These are phyloP conservation scores for Phylloscopus collybita DNA, from an alignment of 2,797 vertebrate species.

Conservation along the genomic window DNA sequence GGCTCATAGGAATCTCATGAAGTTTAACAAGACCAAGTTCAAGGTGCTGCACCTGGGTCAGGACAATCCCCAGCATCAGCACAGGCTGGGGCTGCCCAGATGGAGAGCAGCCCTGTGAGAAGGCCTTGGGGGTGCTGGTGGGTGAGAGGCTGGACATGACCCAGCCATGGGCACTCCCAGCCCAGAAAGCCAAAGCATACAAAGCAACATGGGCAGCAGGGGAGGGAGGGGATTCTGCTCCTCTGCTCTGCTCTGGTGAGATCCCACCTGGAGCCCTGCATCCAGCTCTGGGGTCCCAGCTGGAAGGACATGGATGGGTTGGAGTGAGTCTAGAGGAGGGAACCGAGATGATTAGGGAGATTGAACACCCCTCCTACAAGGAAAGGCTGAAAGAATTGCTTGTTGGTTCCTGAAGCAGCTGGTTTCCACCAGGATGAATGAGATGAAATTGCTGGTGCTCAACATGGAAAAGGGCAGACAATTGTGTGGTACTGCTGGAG, in stretches of 20 bases:
- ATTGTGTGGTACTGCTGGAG: fast-evolving
- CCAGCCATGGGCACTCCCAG: neutral
- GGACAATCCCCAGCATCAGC: fast-evolving
- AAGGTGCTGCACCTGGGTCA: neutral
- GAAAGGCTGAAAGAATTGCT: neutral
- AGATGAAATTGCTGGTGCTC: neutral
- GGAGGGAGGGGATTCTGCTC: neutral
- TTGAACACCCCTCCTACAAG: neutral
- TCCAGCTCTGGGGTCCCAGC: neutral
- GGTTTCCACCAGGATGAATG: neutral
- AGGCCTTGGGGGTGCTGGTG: neutral
- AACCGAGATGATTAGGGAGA: neutral
- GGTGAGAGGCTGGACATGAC: neutral
- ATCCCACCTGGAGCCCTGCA: neutral
- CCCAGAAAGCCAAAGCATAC: neutral
- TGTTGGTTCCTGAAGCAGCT: neutral
- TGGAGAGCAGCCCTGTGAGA: neutral
- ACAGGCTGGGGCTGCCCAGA: neutral
- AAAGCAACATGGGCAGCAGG: neutral
- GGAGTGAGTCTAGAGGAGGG: neutral
- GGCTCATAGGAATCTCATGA: fast-evolving
- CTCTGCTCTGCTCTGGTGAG: neutral
- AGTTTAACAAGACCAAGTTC: fast-evolving
- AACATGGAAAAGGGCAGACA: neutral
- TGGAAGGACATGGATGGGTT: fast-evolving